Evolutionary conservation across 1,140 invertebrate species (phyloP), one percentile per base, ranked within the genome.

Genomic region (Ruditapes philippinarum): DNA sequence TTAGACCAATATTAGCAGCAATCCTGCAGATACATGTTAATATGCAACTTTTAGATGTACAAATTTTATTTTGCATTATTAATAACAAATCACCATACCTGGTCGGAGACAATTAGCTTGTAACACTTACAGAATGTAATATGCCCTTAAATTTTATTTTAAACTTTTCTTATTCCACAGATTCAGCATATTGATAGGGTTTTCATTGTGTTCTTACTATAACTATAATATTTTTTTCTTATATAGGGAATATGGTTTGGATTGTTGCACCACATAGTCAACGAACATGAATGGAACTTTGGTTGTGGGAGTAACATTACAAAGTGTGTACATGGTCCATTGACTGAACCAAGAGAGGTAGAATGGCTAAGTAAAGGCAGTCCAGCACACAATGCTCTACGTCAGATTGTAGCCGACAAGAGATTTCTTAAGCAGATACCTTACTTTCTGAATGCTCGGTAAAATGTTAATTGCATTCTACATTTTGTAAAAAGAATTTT

Each of bases 401-500:
- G 36, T 28, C 11, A n/a, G 38, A 62, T 62, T 42, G 42, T 81
- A 17, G 25, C 31, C 22, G 57, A 81, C 57, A 60, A n/a, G 42
- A 62, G 54, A 40, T 62, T 81, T 31, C 51, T 81, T 38, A 25
- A 65, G 4, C 31, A 81, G 11, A 62, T 60, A n/a, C 28, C 31
- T 14, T 62, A 81, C 22, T 81, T 28, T 57, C 36, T 36, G 79
- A 81, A 81, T 40, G 33, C 25, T n/a, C 60, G 54, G 57, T 82
- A 82, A 78, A 49, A 14, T 74, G 31, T 54, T 36, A 12, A 36
- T 51, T 28, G 45, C 9, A 33, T 57, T 17, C 28, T 70, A 4
- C 28, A n/a, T n/a, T n/a, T 22, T 60, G n/a, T 54, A 22, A 49
- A 49, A 54, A 11, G 25, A n/a, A n/a, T n/a, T n/a, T n/a, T n/a